These are phyloP conservation scores for Cydia fagiglandana DNA, from an alignment of 1,140 invertebrate genomes.

Conservation along the genomic window DNA sequence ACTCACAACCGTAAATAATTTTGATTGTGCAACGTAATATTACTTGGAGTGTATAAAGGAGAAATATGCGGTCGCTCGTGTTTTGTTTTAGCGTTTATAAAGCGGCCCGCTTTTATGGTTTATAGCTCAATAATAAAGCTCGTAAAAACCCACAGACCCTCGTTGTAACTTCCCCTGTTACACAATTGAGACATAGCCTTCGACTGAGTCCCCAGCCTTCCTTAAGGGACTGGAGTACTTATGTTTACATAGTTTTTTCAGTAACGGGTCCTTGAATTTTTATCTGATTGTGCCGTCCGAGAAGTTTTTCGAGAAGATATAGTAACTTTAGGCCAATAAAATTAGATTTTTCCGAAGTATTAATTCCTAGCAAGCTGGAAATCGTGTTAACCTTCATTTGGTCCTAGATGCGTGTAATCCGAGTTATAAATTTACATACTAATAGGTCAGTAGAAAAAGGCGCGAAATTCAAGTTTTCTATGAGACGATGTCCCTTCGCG, in stretches of 20 bases:
- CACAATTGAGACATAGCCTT: slow-evolving; percentile 59
- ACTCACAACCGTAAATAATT: slow-evolving; percentile 25
- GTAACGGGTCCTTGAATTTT: not conserved
- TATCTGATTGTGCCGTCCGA: not conserved
- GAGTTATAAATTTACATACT: too few species aligned
- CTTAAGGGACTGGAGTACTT: slow-evolving; percentile 9
- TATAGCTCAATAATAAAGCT: slow-evolving; percentile 69
- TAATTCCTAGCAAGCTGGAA: too few species aligned
- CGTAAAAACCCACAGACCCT: slow-evolving; percentile 59
- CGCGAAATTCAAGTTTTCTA: too few species aligned
- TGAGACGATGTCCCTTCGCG: too few species aligned
- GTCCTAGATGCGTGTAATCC: too few species aligned
- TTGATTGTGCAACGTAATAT: slow-evolving; percentile 51
- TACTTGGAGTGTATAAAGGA: slow-evolving; percentile 51
- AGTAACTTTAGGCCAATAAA: too few species aligned
- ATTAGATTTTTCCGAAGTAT: too few species aligned
- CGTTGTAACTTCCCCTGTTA: slow-evolving; percentile 51
- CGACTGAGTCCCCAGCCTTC: slow-evolving; percentile 6
- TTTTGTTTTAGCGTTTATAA: slow-evolving; percentile 70
- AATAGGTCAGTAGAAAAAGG: too few species aligned
- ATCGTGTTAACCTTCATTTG: too few species aligned
- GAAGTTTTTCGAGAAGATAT: too few species aligned
- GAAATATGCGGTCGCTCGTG: slow-evolving; percentile 65
- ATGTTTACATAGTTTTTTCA: slow-evolving; percentile 23
- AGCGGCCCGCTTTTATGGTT: slow-evolving; percentile 64